A percentile compares a stretch with the other conserved stretches of the same genome.
These are phyloP conservation scores for Micrastur ruficollis DNA, from an alignment of 2,797 vertebrate genomes.

Conservation along the genomic window DNA sequence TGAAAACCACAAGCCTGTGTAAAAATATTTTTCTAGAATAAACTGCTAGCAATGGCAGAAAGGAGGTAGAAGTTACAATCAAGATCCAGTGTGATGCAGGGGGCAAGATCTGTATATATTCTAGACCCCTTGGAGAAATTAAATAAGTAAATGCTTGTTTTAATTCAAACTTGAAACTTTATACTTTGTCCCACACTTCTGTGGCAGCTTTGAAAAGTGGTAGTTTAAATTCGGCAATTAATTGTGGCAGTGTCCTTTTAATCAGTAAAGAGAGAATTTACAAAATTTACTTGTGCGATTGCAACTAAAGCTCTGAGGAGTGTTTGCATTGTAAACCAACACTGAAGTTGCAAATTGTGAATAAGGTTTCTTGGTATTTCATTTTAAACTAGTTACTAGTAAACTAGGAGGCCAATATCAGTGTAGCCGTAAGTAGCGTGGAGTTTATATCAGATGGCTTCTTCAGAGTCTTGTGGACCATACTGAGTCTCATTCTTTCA, in stretches of 20 bases:
- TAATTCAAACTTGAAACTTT: background rate
- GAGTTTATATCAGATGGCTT: background rate
- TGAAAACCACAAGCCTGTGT: background rate
- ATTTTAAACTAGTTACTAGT: background rate
- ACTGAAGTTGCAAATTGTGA: background rate
- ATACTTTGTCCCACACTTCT: background rate
- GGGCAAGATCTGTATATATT: background rate
- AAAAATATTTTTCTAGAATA: background rate
- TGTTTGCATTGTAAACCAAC: background rate
- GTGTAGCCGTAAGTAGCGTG: background rate
- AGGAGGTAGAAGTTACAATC: background rate
- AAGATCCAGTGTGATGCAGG: background rate
- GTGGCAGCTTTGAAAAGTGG: background rate
- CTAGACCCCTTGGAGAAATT: background rate
- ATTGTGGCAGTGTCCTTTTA: background rate
- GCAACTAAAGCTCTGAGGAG: background rate
- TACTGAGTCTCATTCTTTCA: background rate
- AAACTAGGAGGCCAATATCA: background rate
- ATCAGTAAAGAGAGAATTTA: background rate
- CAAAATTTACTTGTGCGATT: background rate
- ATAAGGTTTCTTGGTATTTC: background rate
- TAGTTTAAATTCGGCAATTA: background rate
- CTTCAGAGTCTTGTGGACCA: background rate
- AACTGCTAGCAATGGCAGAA: background rate
- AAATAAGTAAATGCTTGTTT: background rate